phyloP scores from a whole-genome alignment of 2,888 invertebrate genomes.

The Ellobium chinense region DNA sequence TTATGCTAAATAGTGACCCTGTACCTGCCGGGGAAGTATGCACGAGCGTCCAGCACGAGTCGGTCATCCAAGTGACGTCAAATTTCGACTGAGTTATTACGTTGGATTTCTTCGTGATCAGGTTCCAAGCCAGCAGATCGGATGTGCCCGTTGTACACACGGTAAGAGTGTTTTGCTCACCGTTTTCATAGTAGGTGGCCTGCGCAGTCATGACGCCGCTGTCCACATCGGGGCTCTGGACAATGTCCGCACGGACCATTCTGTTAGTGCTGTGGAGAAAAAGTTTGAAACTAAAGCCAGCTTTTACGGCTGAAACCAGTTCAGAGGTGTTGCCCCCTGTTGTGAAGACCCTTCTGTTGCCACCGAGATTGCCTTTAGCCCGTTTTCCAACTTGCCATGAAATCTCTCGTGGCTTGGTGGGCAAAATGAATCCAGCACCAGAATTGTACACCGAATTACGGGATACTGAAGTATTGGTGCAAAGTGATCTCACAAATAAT shows the following conservation, averaged over 20 bases:
- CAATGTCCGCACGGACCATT: not conserved
- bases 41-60: not conserved
- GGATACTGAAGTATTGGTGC: not conserved
- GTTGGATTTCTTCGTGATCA: not conserved
- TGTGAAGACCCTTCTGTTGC: not conserved
- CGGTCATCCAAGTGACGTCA: not conserved
- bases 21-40: not conserved
- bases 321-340: not conserved
- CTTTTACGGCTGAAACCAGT: not conserved
- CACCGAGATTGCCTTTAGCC: not conserved
- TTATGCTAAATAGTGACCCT: not conserved
- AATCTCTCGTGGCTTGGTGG: not conserved
- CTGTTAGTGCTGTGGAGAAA: not conserved
- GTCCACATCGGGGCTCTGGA: not conserved
- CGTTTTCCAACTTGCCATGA: not conserved
- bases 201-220: not conserved
- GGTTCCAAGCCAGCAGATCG: not conserved
- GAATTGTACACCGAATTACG: not conserved
- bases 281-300: not conserved
- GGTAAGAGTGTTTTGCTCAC: not conserved
- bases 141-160: not conserved
- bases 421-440: not conserved
- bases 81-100: not conserved
- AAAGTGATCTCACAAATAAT: not conserved
- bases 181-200: not conserved